phyloP scores from a whole-genome alignment of 2,113 vertebrate genomes.

The Hippolais icterina region DNA sequence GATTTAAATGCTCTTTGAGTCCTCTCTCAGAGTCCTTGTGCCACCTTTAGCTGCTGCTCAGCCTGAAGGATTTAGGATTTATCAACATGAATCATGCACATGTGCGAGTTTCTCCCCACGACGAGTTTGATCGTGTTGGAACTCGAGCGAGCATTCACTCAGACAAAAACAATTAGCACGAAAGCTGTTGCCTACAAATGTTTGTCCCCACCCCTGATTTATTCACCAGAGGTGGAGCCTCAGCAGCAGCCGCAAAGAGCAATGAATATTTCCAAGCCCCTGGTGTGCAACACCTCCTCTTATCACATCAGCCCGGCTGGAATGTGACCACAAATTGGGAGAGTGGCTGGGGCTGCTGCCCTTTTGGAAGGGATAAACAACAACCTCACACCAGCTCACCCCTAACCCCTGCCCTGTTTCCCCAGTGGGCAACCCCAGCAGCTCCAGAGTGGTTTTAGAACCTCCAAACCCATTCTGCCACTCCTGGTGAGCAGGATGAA shows the following conservation, averaged over 20 bases:
- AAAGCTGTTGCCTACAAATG: slow-evolving; percentile 5
- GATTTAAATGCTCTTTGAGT: not conserved
- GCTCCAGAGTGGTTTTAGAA: not conserved
- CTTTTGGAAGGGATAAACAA: not conserved
- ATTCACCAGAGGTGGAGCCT: slow-evolving; percentile 24
- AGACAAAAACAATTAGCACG: slow-evolving; percentile 50
- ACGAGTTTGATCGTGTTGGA: not conserved
- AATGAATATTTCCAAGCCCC: not conserved
- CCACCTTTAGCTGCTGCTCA: not conserved
- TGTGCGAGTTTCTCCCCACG: slow-evolving; percentile 8
- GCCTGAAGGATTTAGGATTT: slow-evolving; percentile 9
- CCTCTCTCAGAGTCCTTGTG: not conserved
- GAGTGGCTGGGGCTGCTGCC: not conserved
- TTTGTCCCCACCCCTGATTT: slow-evolving; percentile 6
- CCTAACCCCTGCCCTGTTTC: not conserved
- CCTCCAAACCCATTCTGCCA: not conserved
- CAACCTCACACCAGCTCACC: not conserved
- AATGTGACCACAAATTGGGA: not conserved
- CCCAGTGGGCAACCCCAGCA: not conserved
- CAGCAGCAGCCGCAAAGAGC: not conserved
- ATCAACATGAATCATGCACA: slow-evolving; percentile 40
- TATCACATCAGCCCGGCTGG: not conserved
- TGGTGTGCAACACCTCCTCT: not conserved
- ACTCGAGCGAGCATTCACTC: slow-evolving; percentile 22
- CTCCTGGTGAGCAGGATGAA: not conserved